Percentiles rank a stretch among this genome's conserved stretches.
These are phyloP conservation scores for Tapirus indicus DNA, from an alignment of 2,797 vertebrate genomes.

Conservation along the genomic window DNA sequence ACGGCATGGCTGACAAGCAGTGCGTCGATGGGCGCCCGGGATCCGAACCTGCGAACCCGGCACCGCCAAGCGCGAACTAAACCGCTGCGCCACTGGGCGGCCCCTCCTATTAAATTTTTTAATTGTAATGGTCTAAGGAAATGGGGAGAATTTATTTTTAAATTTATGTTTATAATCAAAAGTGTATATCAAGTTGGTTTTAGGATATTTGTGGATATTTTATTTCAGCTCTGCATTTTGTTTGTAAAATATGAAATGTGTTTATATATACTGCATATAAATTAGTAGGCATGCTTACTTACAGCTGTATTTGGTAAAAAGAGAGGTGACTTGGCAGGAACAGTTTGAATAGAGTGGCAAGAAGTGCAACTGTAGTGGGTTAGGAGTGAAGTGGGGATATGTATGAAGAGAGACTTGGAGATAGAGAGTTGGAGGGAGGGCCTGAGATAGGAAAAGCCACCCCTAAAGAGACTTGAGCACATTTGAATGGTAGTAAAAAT, in stretches of 20 bases:
- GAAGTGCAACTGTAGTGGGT: not conserved
- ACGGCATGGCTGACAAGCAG: no score
- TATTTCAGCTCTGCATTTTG: not conserved
- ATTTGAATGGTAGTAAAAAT: not conserved
- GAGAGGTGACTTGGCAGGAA: not conserved
- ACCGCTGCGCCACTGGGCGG: no score
- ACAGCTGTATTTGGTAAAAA: not conserved
- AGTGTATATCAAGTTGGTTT: not conserved
- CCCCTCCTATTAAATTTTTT: not conserved
- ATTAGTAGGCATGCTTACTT: not conserved
- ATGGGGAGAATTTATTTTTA: not conserved
- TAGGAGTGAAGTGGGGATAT: not conserved
- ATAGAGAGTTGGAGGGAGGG: not conserved
- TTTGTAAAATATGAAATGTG: not conserved
- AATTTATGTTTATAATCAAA: constrained; percentile 39
- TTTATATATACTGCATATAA: not conserved
- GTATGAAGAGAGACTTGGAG: not conserved
- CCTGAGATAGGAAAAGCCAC: not conserved
- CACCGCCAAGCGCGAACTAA: no score
- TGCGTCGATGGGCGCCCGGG: no score
- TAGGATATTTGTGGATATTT: not conserved
- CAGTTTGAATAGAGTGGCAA: not conserved
- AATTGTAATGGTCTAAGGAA: not conserved
- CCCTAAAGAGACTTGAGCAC: not conserved
- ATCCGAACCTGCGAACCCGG: no score